Percentiles rank a stretch among this genome's conserved stretches.
phyloP scores from a whole-genome alignment of 1,140 invertebrate species.

The Microplitis mediator region DNA sequence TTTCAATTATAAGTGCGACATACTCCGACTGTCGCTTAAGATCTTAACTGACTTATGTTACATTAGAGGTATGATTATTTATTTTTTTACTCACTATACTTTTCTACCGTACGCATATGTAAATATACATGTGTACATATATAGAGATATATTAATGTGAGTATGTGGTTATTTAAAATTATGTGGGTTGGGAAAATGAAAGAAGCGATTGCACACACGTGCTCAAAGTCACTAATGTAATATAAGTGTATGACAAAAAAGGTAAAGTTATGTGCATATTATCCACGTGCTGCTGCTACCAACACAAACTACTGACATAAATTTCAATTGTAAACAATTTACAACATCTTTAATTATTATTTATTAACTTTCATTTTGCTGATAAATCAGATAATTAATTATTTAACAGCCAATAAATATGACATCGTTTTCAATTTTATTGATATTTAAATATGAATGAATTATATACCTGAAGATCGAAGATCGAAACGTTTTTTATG shows the following conservation, averaged over 20 bases:
- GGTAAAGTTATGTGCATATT: slow-evolving; percentile 1
- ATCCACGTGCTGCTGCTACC: slow-evolving; percentile 11
- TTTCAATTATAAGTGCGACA: not conserved
- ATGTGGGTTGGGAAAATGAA: not conserved
- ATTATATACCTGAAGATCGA: no score
- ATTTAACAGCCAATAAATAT: not conserved
- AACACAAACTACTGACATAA: not conserved
- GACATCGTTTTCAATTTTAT: no score
- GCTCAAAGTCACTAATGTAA: not conserved
- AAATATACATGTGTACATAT: no score
- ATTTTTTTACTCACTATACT: no score
- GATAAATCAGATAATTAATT: not conserved
- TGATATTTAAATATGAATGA: no score
- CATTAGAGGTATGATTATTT: not conserved
- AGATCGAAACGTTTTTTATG: no score
- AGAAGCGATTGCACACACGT: not conserved
- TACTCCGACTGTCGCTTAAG: not conserved
- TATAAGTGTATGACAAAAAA: slow-evolving; percentile 1
- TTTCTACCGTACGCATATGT: no score
- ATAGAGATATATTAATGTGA: no score
- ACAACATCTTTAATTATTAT: not conserved
- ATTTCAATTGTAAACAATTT: not conserved
- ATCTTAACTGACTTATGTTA: not conserved
- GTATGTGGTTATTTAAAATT: not conserved
- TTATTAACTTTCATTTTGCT: not conserved